Evolutionary conservation across 53 echinoderm and acorn worm species (phyloP).

Genomic region (Apostichopus leukothele): DNA sequence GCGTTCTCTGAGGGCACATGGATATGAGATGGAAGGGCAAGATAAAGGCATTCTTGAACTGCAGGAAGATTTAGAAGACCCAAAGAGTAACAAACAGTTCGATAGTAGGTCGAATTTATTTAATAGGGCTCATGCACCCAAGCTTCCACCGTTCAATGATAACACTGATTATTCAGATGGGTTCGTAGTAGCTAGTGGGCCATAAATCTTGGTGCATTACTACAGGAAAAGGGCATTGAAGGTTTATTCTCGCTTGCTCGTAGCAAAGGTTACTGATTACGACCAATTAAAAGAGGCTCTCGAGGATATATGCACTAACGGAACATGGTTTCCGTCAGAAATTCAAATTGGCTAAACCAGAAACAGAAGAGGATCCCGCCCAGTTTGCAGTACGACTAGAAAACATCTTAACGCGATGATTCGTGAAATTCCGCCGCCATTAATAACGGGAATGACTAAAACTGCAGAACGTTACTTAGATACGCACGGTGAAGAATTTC

Average conservation of each 20-base stretch:
- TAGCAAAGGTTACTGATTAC: no score
- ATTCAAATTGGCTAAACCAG: no score
- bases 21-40: neutral
- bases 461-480: constrained; percentile 45
- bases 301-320: no score
- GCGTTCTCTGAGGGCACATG: neutral
- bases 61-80: neutral
- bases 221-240: constrained; percentile 1
- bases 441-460: neutral
- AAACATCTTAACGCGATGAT: neutral
- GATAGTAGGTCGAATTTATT: neutral
- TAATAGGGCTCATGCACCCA: neutral
- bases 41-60: neutral
- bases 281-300: no score
- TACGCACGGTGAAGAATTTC: constrained; percentile 1
- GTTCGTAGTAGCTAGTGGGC: no score
- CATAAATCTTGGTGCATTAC: no score
- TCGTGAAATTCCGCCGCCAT: constrained; percentile 24
- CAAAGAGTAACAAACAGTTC: neutral
- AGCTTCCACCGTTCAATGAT: neutral
- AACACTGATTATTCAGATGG: constrained; percentile 57
- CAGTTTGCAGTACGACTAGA: neutral
- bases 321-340: no score
- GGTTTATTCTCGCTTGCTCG: constrained; percentile 5
- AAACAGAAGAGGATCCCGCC: no score